phyloP scores from a whole-genome alignment of 2,113 vertebrate genomes.

The Oryctolagus cuniculus region DNA sequence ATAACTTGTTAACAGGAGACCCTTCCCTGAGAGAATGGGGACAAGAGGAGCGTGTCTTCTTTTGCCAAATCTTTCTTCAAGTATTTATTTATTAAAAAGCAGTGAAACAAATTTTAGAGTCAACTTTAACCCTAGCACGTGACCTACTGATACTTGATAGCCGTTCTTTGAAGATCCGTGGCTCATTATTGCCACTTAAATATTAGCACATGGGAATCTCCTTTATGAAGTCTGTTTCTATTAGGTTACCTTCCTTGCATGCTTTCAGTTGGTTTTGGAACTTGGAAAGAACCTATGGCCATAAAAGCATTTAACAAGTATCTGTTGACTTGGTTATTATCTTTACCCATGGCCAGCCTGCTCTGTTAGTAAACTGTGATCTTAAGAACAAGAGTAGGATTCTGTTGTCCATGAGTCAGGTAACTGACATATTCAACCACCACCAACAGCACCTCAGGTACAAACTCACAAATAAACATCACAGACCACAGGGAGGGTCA shows the following conservation, averaged over 20 bases:
- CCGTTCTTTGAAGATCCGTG: constrained; percentile 80
- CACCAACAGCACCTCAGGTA: neutral
- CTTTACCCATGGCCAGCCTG: neutral
- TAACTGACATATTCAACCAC: neutral
- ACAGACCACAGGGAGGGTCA: neutral
- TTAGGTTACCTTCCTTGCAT: constrained; percentile 79
- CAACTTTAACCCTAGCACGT: constrained; percentile 85
- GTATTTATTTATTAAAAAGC: constrained; percentile 89
- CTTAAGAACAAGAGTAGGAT: neutral
- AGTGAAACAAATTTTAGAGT: constrained; percentile 80
- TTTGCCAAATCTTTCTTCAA: constrained; percentile 83
- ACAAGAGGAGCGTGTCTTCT: constrained; percentile 77
- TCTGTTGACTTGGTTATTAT: neutral
- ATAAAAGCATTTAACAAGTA: neutral
- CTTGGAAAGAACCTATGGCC: neutral
- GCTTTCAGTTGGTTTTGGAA: constrained; percentile 65
- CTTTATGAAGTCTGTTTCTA: constrained; percentile 75
- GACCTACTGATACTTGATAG: constrained; percentile 80
- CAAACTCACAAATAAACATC: neutral
- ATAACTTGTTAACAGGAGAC: constrained; percentile 87
- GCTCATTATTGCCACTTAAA: constrained; percentile 83
- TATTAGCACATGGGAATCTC: constrained; percentile 73
- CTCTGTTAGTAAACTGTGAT: neutral
- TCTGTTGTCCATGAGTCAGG: neutral
- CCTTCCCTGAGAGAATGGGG: constrained; percentile 78